These are phyloP conservation scores for Penaeus indicus DNA, from an alignment of 1,140 invertebrate species.

Conservation along the genomic window DNA sequence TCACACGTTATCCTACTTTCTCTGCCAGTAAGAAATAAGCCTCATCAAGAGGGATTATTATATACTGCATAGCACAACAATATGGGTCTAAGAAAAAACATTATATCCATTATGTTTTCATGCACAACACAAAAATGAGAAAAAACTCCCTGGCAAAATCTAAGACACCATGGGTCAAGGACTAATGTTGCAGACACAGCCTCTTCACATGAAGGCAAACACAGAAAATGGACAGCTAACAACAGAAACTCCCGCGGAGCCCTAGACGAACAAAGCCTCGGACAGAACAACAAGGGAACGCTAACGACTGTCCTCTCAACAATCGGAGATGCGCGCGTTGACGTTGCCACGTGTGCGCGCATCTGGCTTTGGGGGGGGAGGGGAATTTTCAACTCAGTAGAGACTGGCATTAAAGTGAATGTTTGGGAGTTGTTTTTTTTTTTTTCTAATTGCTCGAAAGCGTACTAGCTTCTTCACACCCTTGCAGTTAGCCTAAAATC, in stretches of 20 bases:
- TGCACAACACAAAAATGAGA: conserved; percentile 62
- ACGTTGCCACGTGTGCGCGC: conserved; percentile 41
- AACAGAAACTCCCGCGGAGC: conserved; percentile 60
- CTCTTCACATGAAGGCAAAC: conserved; percentile 64
- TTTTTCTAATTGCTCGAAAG: conserved; percentile 38
- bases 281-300: conserved; percentile 61
- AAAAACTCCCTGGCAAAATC: conserved; percentile 62
- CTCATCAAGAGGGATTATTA: conserved; percentile 57
- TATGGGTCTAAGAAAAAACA: conserved; percentile 51
- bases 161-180: conserved; percentile 64
- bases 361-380: conserved; percentile 36
- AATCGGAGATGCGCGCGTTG: conserved; percentile 40
- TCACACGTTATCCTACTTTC: conserved; percentile 59
- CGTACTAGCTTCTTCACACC: conserved; percentile 38
- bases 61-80: conserved; percentile 64
- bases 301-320: conserved; percentile 55
- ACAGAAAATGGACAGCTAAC: conserved; percentile 64
- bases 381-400: conserved; percentile 36
- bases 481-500: conserved; percentile 50
- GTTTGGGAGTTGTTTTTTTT: conserved; percentile 42
- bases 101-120: conserved; percentile 58
- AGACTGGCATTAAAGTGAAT: conserved; percentile 46
- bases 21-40: conserved; percentile 56
- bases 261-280: conserved; percentile 62
- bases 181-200: conserved; percentile 65